phyloP scores from a whole-genome alignment of 2,113 vertebrate genomes.

The Pachycephala philippinensis region DNA sequence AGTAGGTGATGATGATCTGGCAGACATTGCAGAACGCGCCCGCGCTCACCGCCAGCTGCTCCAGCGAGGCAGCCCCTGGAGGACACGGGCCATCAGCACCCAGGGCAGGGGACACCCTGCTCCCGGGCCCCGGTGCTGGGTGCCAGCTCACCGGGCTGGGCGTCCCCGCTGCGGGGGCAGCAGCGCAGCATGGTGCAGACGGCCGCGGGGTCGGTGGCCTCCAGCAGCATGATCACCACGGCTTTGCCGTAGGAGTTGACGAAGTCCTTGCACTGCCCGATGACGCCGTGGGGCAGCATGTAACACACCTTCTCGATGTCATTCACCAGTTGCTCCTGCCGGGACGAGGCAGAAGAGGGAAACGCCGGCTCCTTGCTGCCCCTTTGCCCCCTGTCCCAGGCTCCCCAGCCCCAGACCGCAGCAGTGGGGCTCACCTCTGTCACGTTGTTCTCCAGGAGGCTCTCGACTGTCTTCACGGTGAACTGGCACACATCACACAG shows the following conservation, averaged over 20 bases:
- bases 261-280: constrained; percentile 81
- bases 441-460: constrained; percentile 74
- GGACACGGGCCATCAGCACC: neutral
- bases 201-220: constrained; percentile 75
- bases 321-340: constrained; percentile 69
- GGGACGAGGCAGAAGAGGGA: neutral
- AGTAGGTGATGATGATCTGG: constrained; percentile 79
- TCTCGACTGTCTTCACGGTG: constrained; percentile 75
- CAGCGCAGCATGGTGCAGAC: constrained; percentile 78
- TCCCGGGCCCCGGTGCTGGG: rapidly evolving
- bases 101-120: rapidly evolving
- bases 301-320: constrained; percentile 81
- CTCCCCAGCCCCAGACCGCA: rapidly evolving
- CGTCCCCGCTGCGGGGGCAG: constrained; percentile 56
- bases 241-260: constrained; percentile 81
- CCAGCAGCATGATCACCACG: constrained; percentile 83
- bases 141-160: neutral
- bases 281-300: constrained; percentile 74
- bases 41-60: neutral
- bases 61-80: neutral
- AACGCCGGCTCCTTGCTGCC: rapidly evolving
- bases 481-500: constrained; percentile 82
- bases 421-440: constrained; percentile 73
- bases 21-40: constrained; percentile 85
- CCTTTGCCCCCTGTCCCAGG: neutral